A percentile compares a stretch with the other conserved stretches of the same genome.
phyloP scores from a whole-genome alignment of 2,888 invertebrate species.

The Torymus auratus region DNA sequence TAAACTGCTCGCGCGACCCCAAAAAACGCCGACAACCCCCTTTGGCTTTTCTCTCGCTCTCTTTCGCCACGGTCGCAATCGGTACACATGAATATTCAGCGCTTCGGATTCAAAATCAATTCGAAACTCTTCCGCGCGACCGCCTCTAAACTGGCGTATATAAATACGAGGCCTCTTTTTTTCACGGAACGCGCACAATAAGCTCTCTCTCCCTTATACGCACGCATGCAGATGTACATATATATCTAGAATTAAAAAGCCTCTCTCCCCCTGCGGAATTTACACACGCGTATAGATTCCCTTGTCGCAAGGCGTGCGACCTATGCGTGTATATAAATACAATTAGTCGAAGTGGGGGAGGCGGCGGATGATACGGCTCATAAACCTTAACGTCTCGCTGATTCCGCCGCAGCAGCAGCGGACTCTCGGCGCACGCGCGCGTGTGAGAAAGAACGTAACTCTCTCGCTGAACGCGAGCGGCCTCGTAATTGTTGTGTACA shows the following conservation, averaged over 20 bases:
- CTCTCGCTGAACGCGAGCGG: not conserved
- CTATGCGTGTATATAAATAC: conserved; percentile 13
- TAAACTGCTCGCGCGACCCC: too few relatives aligned
- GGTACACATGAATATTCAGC: conserved; percentile 27
- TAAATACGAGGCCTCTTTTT: not conserved
- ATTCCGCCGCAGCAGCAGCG: not conserved
- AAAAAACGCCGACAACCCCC: too few relatives aligned
- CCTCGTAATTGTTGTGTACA: conserved; percentile 30
- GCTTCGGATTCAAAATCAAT: conserved; percentile 16
- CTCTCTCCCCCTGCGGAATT: too few relatives aligned
- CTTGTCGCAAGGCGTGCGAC: conserved; percentile 1
- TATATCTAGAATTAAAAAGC: too few relatives aligned
- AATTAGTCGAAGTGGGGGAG: not conserved
- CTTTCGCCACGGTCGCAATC: not conserved
- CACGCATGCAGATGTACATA: not conserved
- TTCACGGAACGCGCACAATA: conserved; percentile 26
- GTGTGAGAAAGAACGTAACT: conserved; percentile 36
- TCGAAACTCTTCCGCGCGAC: not conserved
- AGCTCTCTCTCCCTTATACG: not conserved
- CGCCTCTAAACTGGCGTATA: not conserved
- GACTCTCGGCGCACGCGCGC: not conserved
- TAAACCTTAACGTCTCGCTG: conserved; percentile 50
- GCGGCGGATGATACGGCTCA: conserved; percentile 26
- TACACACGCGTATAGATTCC: too few relatives aligned
- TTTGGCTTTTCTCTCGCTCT: too few relatives aligned